Conservation (phyloP, 1,140 invertebrate species). For the Zaprionus nigranus region DNA sequence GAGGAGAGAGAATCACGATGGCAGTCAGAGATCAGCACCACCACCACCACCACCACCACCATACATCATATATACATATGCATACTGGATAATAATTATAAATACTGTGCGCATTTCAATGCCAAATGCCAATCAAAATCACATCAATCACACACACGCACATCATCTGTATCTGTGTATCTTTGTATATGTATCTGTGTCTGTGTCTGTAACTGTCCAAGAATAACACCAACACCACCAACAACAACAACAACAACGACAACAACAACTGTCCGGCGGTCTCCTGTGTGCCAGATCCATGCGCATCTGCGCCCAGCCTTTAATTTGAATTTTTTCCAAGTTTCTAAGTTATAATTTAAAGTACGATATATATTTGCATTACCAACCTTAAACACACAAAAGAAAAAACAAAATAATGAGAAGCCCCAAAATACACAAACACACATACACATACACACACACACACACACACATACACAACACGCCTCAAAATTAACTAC, state of each 20-base stretch:
- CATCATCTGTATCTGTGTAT: slow-evolving; percentile 27
- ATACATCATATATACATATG: slow-evolving; percentile 11
- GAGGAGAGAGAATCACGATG: neutral
- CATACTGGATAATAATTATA: slow-evolving; percentile 18
- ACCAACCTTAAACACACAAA: slow-evolving; percentile 50
- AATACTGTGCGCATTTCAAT: slow-evolving; percentile 31
- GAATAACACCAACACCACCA: neutral
- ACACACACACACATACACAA: slow-evolving; percentile 58
- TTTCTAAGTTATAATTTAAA: slow-evolving; percentile 80
- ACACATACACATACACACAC: slow-evolving; percentile 24
- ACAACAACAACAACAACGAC: neutral
- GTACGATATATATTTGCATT: slow-evolving; percentile 76
- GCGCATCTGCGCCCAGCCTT: slow-evolving; percentile 67
- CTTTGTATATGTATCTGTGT: slow-evolving; percentile 31
- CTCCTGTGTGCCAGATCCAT: slow-evolving; percentile 57
- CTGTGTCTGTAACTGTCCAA: slow-evolving; percentile 44
- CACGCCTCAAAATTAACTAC: slow-evolving; percentile 79
- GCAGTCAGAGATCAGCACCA: slow-evolving; percentile 31
- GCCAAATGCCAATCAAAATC: slow-evolving; percentile 24
- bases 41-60: slow-evolving; percentile 13
- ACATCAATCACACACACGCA: slow-evolving; percentile 12
- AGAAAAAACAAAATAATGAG: slow-evolving; percentile 30
- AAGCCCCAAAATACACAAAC: slow-evolving; percentile 22
- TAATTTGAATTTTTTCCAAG: slow-evolving; percentile 79
- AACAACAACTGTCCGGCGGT: slow-evolving; percentile 33